These are phyloP conservation scores for Cynaeus angustus DNA, from an alignment of 2,888 invertebrate species.

Conservation along the genomic window DNA sequence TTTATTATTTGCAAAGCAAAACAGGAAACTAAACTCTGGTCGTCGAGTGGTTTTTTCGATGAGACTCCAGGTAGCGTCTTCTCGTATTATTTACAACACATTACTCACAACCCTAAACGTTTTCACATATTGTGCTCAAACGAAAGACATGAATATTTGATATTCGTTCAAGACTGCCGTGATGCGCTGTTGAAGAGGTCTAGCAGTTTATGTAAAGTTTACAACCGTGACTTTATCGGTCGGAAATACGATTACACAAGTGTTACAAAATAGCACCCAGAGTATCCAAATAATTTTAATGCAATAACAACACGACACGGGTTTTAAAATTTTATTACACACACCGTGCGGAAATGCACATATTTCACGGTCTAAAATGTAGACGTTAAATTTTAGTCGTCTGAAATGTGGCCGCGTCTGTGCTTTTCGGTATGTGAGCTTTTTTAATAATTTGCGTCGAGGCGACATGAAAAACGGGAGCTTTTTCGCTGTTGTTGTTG, in stretches of 20 bases:
- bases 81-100: conserved; percentile 50
- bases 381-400: conserved; percentile 47
- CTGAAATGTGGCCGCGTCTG: conserved; percentile 36
- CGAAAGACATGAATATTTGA: conserved; percentile 49
- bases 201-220: conserved; percentile 51
- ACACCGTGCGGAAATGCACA: conserved; percentile 39
- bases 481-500: conserved; percentile 36
- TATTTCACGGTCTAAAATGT: conserved; percentile 44
- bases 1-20: too few relatives aligned
- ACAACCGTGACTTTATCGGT: conserved; percentile 47
- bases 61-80: conserved; percentile 13
- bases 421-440: conserved; percentile 15
- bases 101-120: conserved; percentile 39
- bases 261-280: conserved; percentile 44
- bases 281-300: conserved; percentile 47
- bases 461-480: conserved; percentile 44
- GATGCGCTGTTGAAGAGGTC: conserved; percentile 47
- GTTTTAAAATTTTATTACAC: conserved; percentile 48
- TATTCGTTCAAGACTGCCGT: conserved; percentile 47
- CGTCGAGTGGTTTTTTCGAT: background rate
- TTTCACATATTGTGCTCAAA: conserved; percentile 41
- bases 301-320: conserved; percentile 44
- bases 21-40: background rate
- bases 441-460: conserved; percentile 41
- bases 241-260: conserved; percentile 51